A percentile compares a stretch with the other conserved stretches of the same genome.
phyloP scores from a whole-genome alignment of 2,113 vertebrate species.

The Syngnathoides biaculeatus region DNA sequence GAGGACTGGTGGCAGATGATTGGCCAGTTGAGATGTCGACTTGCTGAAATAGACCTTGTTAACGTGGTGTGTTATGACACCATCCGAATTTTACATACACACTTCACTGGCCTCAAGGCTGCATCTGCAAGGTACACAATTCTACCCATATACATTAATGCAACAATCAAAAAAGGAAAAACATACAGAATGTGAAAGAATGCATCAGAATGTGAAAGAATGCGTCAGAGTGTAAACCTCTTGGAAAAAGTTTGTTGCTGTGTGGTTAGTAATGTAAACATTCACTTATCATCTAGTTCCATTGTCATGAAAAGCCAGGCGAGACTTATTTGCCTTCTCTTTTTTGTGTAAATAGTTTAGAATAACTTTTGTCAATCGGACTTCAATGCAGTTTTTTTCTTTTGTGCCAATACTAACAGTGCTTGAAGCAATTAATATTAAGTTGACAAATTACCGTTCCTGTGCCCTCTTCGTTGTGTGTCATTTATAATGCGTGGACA shows the following conservation, averaged over 20 bases:
- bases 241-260: neutral
- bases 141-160: neutral
- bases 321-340: conserved; percentile 15
- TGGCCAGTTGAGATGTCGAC: conserved; percentile 81
- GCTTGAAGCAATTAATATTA: neutral
- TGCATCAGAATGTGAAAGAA: neutral
- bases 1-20: conserved; percentile 96
- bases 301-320: conserved; percentile 27
- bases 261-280: neutral
- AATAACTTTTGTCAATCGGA: neutral
- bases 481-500: conserved; percentile 42
- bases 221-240: neutral
- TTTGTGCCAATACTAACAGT: neutral
- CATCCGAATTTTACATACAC: conserved; percentile 84
- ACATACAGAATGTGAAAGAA: neutral
- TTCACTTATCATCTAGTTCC: conserved; percentile 35
- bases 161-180: neutral
- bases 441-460: neutral
- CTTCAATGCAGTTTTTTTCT: neutral
- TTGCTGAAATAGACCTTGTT: conserved; percentile 87
- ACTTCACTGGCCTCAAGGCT: conserved; percentile 95
- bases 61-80: conserved; percentile 90
- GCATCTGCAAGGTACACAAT: conserved; percentile 83
- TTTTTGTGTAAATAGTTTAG: neutral
- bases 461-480: neutral